phyloP scores from a whole-genome alignment of 37 sponge, comb jelly and placozoan genomes.

The Hormiphora californensis region DNA sequence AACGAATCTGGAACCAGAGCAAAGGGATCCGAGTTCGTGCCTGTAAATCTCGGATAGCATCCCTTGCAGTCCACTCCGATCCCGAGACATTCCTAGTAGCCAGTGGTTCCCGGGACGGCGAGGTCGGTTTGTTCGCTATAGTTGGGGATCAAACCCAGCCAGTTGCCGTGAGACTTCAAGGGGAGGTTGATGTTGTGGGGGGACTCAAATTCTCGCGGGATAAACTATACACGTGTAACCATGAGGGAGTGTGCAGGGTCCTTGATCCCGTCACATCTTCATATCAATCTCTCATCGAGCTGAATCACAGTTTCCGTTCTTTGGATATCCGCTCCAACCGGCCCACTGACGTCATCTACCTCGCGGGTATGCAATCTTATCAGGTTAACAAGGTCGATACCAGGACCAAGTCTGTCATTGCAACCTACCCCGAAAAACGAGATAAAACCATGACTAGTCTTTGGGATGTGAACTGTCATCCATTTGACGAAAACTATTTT shows the following conservation, averaged over 20 bases:
- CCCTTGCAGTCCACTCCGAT: neutral
- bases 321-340: too few species aligned
- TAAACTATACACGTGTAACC: too few species aligned
- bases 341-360: too few species aligned
- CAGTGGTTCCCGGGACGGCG: neutral
- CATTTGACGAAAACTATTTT: neutral
- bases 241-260: too few species aligned
- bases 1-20: too few species aligned
- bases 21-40: too few species aligned
- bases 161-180: neutral
- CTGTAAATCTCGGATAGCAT: neutral
- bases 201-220: neutral
- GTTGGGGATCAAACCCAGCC: conserved; percentile 1
- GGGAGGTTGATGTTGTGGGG: neutral
- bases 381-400: conserved; percentile 7
- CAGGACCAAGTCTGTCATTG: neutral
- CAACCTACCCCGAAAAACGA: neutral
- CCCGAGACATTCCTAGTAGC: neutral
- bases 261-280: too few species aligned
- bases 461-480: neutral
- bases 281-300: too few species aligned
- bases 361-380: too few species aligned
- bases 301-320: too few species aligned
- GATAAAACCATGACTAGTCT: neutral
- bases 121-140: conserved; percentile 33